Conservation (phyloP, 2,113 vertebrate genomes). For the Ammodramus savannarum region DNA sequence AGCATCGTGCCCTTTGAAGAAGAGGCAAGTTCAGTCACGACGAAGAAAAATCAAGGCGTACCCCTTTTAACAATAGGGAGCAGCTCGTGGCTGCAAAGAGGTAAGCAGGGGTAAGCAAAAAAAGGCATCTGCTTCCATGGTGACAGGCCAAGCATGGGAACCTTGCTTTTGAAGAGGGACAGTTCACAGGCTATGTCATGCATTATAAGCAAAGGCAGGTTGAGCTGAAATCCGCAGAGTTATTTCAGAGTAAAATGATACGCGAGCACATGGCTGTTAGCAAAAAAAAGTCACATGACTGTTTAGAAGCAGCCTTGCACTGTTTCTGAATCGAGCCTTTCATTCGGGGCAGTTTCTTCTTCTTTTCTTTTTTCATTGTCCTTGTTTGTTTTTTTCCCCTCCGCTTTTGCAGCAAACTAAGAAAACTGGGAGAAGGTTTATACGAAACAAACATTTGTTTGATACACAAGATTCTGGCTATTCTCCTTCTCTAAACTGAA, state of each 20-base stretch:
- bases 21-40: conserved; percentile 92
- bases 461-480: conserved; percentile 54
- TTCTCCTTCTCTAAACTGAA: conserved; percentile 68
- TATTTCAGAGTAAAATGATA: conserved; percentile 91
- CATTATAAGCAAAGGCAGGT: conserved; percentile 87
- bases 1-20: conserved; percentile 94
- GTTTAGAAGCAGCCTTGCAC: conserved; percentile 72
- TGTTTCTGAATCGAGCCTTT: conserved; percentile 70
- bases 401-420: neutral
- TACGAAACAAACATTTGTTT: conserved; percentile 48
- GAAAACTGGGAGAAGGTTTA: conserved; percentile 41
- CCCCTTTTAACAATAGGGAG: conserved; percentile 90
- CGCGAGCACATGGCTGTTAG: conserved; percentile 82
- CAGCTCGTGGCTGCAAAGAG: conserved; percentile 95
- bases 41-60: conserved; percentile 89
- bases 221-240: conserved; percentile 83
- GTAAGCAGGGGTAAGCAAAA: conserved; percentile 91
- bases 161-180: conserved; percentile 90
- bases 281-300: conserved; percentile 88
- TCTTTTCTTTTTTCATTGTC: neutral
- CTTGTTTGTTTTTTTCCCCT: neutral
- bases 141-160: conserved; percentile 96
- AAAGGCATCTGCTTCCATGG: conserved; percentile 98
- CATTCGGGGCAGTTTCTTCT: neutral
- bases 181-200: conserved; percentile 90